A percentile compares a stretch with the other conserved stretches of the same genome.
Conservation (phyloP, 2,797 vertebrate genomes). For the Macroramphosus scolopax region DNA sequence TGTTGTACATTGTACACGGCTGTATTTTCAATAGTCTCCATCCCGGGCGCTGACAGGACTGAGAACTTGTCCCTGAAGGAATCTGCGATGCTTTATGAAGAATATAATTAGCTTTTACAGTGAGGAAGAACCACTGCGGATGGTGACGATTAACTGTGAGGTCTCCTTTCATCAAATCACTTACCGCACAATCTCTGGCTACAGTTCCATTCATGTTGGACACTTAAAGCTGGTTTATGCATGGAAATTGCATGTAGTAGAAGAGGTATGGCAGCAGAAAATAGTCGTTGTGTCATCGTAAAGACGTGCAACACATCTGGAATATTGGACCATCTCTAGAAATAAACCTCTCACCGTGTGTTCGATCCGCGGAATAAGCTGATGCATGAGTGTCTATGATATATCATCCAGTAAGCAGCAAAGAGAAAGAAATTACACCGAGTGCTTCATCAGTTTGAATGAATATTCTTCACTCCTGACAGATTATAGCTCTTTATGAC, state of each 20-base stretch:
- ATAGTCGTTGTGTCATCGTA: too few relatives aligned
- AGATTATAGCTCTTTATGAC: conserved; percentile 15
- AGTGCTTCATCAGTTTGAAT: conserved; percentile 7
- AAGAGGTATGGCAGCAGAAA: too few relatives aligned
- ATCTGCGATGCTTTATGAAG: conserved; percentile 24
- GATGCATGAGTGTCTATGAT: neutral
- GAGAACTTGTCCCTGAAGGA: conserved; percentile 21
- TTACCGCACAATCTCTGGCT: conserved; percentile 5
- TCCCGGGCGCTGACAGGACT: conserved; percentile 27
- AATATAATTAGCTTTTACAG: conserved; percentile 44
- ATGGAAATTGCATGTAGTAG: too few relatives aligned
- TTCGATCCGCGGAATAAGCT: neutral
- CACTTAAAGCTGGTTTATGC: neutral
- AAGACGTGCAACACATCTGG: too few relatives aligned
- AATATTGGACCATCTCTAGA: too few relatives aligned
- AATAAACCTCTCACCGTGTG: too few relatives aligned
- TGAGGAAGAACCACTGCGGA: conserved; percentile 12
- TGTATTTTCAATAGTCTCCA: conserved; percentile 37
- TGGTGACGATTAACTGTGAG: conserved; percentile 13
- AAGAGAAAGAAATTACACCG: neutral
- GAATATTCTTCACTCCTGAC: conserved; percentile 3
- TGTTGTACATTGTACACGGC: conserved; percentile 42
- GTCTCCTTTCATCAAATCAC: conserved; percentile 2
- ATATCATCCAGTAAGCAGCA: neutral
- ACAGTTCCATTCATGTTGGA: conserved; percentile 1